Evolutionary conservation across 2,797 vertebrate genomes (phyloP).

Genomic region (Xiphorhynchus erythropygius): DNA sequence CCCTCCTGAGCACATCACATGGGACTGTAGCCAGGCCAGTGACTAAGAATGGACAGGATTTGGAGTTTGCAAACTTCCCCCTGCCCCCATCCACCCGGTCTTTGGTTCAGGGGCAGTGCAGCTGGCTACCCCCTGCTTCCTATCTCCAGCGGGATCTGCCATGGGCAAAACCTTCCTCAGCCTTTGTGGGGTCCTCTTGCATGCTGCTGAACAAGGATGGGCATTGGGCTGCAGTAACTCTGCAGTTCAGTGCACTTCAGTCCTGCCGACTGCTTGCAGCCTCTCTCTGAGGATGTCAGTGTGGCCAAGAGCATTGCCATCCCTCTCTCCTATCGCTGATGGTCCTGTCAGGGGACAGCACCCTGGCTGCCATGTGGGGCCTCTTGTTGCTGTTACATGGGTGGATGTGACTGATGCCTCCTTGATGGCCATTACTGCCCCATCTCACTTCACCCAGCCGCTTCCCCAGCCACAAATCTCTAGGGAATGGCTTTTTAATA

Average conservation of each 20-base stretch:
- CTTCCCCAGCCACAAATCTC: neutral
- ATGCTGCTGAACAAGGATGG: neutral
- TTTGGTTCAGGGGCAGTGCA: neutral
- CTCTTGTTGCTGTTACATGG: neutral
- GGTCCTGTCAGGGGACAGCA: neutral
- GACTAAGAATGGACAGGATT: neutral
- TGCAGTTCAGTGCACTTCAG: neutral
- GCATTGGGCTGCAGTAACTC: neutral
- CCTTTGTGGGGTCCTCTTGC: neutral
- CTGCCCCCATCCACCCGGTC: accelerated
- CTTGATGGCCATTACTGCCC: neutral
- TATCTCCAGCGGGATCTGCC: neutral
- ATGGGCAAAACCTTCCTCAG: neutral
- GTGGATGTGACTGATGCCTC: neutral
- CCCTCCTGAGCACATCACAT: neutral
- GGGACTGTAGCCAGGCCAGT: neutral
- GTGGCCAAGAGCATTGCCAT: neutral
- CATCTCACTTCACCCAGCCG: neutral
- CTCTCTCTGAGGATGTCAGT: neutral
- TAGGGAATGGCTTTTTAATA: conserved; percentile 38
- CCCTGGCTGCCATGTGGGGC: neutral
- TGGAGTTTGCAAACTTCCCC: neutral
- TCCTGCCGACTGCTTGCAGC: neutral
- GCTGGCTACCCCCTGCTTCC: neutral
- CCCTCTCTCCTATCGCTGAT: neutral